Evolutionary conservation across 2,888 invertebrate species (phyloP).

Genomic region (Molanna angustata): DNA sequence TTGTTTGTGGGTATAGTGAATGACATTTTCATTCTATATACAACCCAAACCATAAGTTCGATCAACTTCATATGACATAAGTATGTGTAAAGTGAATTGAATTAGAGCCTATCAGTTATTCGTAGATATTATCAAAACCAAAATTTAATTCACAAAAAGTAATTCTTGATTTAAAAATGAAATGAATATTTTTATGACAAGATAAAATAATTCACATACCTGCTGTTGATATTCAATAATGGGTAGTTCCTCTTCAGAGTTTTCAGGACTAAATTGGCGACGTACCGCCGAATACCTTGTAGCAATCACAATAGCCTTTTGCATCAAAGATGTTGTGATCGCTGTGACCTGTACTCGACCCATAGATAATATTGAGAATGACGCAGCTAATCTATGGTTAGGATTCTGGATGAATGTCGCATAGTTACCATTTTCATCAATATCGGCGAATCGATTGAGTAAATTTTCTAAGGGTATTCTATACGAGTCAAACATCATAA

Average conservation of each 20-base stretch:
- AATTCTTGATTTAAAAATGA: too few species aligned
- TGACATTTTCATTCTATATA: too few species aligned
- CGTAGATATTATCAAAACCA: too few species aligned
- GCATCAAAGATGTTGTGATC: constrained; percentile 61
- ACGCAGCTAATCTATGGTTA: constrained; percentile 78
- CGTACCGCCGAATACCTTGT: constrained; percentile 83
- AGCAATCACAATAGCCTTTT: constrained; percentile 78
- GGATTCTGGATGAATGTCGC: constrained; percentile 75
- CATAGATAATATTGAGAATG: constrained; percentile 76
- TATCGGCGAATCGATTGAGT: constrained; percentile 82
- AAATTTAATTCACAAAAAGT: too few species aligned
- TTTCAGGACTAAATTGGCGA: constrained; percentile 81
- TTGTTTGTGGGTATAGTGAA: too few species aligned
- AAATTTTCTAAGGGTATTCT: constrained; percentile 75
- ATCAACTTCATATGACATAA: too few species aligned
- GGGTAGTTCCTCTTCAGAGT: constrained; percentile 67
- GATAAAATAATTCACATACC: constrained; percentile 50
- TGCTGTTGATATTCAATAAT: constrained; percentile 91
- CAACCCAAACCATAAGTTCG: too few species aligned
- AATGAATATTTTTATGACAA: not conserved
- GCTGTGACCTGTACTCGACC: constrained; percentile 37
- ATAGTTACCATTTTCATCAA: constrained; percentile 81
- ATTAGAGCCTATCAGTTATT: too few species aligned
- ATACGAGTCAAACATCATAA: constrained; percentile 75
- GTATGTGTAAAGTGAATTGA: too few species aligned